Base-by-base conservation (phyloP, 1,140 invertebrate species). In the Drosophila parabipectinata region DNA sequence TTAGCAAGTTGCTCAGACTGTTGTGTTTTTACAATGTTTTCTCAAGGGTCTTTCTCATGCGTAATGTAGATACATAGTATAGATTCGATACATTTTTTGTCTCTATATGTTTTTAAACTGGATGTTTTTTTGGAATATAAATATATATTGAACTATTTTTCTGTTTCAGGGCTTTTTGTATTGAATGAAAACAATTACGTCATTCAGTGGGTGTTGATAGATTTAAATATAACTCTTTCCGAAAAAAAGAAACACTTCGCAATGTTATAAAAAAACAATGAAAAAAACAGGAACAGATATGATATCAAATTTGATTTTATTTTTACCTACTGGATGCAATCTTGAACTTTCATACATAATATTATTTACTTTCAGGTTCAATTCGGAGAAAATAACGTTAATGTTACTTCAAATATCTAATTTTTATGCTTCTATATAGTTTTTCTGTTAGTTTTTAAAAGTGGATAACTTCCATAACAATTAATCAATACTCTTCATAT, bases 111-210 rank as follows among this genome's bases (percentile, higher is more conserved):
- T n/a, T 39, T 39, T 39, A 7, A 5, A 41, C 8, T 10, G 8
- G 8, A 10, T 41, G 9, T 41, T 57, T 6, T 48, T 56, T 45
- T 28, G 52, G 14, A n/a, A 7, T 47, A 55, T 48, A 48, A 34
- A 67, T 26, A 50, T 32, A 69, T 56, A 48, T 24, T 54, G 47
- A 58, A 71, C 26, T 32, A 63, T 37, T 60, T 74, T 34, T 3
- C 5, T 26, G 61, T 44, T 48, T 12, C 45, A 50, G n/a, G 34
- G 32, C 8, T 68, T 59, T 61, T 77, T 82, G 68, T 77, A 60
- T 80, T 81, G 60, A 87, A 85, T 88, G 68, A 72, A 85, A 72
- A 71, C 51, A 75, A 63, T 81, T 82, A 54, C 80, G 80, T 84
- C 80, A 84, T 69, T 28, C 50, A 62, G 81, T 85, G 82, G 77